Evolutionary conservation across 2,888 invertebrate species (phyloP).

Genomic region (Horisme vitalbata): DNA sequence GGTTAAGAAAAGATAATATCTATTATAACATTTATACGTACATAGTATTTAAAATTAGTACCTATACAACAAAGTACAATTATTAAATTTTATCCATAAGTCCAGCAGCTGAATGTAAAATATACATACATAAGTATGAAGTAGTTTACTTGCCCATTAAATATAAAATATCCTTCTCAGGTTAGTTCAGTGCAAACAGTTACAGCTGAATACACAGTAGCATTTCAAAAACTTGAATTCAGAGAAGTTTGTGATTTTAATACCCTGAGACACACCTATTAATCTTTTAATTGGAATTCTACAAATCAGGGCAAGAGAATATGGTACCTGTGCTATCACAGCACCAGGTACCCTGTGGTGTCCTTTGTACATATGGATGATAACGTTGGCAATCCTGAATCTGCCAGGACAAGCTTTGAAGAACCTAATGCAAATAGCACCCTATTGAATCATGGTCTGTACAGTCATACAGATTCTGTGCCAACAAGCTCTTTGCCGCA

Average conservation of each 20-base stretch:
- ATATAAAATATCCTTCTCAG: slow-evolving; percentile 46
- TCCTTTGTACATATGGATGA: slow-evolving; percentile 69
- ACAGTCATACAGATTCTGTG: slow-evolving; percentile 31
- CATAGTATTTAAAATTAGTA: slow-evolving; percentile 11
- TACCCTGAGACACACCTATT: slow-evolving; percentile 47
- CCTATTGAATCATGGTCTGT: slow-evolving; percentile 29
- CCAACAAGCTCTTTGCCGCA: slow-evolving; percentile 17
- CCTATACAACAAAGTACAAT: no score
- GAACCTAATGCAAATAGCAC: slow-evolving; percentile 57
- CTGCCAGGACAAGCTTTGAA: slow-evolving; percentile 37
- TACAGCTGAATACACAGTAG: slow-evolving; percentile 55
- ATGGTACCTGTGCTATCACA: slow-evolving; percentile 76
- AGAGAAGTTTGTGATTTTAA: slow-evolving; percentile 55
- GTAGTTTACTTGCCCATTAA: slow-evolving; percentile 21
- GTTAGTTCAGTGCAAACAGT: slow-evolving; percentile 50
- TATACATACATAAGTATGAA: slow-evolving; percentile 16
- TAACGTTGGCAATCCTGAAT: slow-evolving; percentile 36
- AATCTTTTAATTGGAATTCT: slow-evolving; percentile 49
- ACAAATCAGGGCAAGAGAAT: slow-evolving; percentile 64
- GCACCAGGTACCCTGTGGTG: slow-evolving; percentile 62
- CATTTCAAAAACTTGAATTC: slow-evolving; percentile 66
- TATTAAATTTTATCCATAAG: slow-evolving; percentile 13
- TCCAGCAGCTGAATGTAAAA: slow-evolving; percentile 20
- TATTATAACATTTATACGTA: slow-evolving; percentile 17
- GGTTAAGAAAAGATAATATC: slow-evolving; percentile 56